Conservation (phyloP, 2,888 invertebrate genomes). For the Athalia rosae region DNA sequence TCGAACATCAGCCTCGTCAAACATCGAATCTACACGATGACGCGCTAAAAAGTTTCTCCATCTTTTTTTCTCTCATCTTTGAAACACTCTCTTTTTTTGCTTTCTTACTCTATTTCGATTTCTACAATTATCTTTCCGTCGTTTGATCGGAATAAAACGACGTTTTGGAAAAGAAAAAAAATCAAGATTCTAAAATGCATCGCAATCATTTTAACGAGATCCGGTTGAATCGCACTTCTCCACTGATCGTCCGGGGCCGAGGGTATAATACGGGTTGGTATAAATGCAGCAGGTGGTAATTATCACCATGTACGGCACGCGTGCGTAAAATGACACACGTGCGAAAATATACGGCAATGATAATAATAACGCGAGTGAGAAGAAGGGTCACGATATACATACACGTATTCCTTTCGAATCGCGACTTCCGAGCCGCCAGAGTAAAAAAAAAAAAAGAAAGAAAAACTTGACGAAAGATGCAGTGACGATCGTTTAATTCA, state of each 20-base stretch:
- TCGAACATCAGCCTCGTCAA: not conserved
- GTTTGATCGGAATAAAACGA: not conserved
- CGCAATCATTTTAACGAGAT: not conserved
- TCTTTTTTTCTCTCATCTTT: not conserved
- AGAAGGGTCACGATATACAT: not conserved
- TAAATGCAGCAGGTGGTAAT: slow-evolving; percentile 64
- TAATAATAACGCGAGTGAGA: not conserved
- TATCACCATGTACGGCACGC: slow-evolving; percentile 62
- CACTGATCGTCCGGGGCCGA: not conserved
- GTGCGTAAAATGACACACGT: slow-evolving; percentile 53
- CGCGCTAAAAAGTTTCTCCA: not conserved
- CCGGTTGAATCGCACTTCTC: not conserved
- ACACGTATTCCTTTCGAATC: not conserved
- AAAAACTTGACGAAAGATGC: no score
- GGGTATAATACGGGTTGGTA: not conserved
- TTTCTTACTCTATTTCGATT: no score
- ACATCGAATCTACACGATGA: slow-evolving; percentile 17
- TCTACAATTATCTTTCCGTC: not conserved
- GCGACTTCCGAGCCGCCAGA: not conserved
- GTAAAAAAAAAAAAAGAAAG: not conserved
- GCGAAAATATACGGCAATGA: not conserved
- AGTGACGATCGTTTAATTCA: no score
- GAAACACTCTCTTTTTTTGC: not conserved
- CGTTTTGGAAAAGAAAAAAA: no score
- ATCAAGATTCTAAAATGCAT: not conserved